A percentile compares a stretch with the other conserved stretches of the same genome.
These are phyloP conservation scores for Nephrotoma appendiculata DNA, from an alignment of 2,888 invertebrate genomes.

Conservation along the genomic window DNA sequence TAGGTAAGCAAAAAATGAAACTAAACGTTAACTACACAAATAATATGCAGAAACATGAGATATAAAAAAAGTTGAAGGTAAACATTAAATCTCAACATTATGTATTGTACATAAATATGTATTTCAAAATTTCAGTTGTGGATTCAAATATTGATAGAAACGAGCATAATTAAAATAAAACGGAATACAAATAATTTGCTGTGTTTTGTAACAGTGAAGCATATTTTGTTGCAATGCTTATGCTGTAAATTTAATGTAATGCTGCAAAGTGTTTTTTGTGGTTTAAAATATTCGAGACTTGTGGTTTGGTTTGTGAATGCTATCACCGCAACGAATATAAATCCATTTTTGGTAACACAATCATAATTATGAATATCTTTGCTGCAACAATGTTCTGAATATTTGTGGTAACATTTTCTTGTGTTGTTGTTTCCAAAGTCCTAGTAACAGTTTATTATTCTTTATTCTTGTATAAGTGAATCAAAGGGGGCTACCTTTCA, in stretches of 20 bases:
- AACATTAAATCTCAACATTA: not conserved
- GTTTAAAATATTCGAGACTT: not conserved
- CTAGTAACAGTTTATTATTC: too few relatives aligned
- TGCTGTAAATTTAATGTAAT: not conserved
- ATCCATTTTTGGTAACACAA: not conserved
- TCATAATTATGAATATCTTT: too few relatives aligned
- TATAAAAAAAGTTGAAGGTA: not conserved
- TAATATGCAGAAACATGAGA: not conserved
- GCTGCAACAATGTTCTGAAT: too few relatives aligned
- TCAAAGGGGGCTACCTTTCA: too few relatives aligned
- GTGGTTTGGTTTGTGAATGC: not conserved
- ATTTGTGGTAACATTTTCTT: too few relatives aligned
- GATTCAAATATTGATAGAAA: not conserved
- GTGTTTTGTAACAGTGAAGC: not conserved
- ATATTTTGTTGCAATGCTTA: not conserved
- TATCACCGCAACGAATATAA: not conserved
- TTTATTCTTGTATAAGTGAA: too few relatives aligned
- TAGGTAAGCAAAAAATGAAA: not conserved
- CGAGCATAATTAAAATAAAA: not conserved
- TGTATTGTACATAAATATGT: too few relatives aligned
- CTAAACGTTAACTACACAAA: not conserved
- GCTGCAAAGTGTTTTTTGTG: not conserved
- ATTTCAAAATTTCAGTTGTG: not conserved
- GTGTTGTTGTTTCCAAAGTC: too few relatives aligned
- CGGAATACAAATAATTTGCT: not conserved